Conservation (phyloP, 1,140 invertebrate species). For the Eciton burchellii region DNA sequence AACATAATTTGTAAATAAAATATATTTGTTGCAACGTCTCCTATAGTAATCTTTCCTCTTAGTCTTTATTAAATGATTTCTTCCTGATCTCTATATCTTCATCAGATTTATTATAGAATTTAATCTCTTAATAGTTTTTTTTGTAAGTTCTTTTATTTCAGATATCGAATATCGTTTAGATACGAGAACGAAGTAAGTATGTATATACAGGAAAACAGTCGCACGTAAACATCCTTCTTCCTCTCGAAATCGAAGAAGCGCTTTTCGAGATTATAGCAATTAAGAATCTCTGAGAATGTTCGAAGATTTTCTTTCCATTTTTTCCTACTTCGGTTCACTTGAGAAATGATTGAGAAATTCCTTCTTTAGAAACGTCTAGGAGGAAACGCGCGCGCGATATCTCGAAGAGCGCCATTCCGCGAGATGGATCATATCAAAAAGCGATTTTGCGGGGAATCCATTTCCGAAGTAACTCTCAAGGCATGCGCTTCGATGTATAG, state of each 20-base stretch:
- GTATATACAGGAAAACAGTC: constrained; percentile 41
- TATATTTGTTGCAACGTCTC: not conserved
- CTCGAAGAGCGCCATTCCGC: constrained; percentile 59
- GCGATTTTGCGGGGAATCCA: constrained; percentile 31
- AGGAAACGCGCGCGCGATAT: not conserved
- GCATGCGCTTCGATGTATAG: constrained; percentile 81
- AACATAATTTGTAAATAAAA: constrained; percentile 14
- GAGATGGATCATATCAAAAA: constrained; percentile 29
- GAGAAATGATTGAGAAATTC: not conserved
- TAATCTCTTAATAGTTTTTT: not conserved
- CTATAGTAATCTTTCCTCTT: constrained; percentile 19
- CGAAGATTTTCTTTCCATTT: not conserved
- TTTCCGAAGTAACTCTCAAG: constrained; percentile 59
- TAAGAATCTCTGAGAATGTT: not conserved
- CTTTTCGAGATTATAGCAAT: constrained; percentile 49
- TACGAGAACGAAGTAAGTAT: constrained; percentile 40
- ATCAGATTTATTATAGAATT: not conserved
- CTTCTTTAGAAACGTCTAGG: not conserved
- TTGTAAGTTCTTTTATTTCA: constrained; percentile 39
- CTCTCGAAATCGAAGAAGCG: constrained; percentile 45
- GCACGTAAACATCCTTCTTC: constrained; percentile 61
- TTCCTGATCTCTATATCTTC: not conserved
- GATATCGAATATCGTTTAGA: not conserved
- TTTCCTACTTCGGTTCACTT: not conserved
- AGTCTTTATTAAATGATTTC: constrained; percentile 1